Conservation (phyloP, 2,888 invertebrate genomes). For the Phrixothrix hirtus region DNA sequence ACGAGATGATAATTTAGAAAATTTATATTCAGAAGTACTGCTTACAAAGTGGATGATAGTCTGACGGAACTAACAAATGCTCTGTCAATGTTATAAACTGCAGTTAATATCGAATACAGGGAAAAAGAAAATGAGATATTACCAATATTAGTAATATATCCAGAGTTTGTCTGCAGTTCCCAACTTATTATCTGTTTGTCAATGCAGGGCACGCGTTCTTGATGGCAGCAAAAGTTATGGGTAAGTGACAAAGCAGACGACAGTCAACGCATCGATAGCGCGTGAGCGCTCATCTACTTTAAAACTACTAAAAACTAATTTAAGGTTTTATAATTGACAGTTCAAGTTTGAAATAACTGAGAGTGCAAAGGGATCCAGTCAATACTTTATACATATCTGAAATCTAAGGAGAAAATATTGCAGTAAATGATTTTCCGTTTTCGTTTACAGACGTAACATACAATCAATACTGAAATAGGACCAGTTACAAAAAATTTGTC, state of each 20-base stretch:
- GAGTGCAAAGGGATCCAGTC: too few relatives aligned
- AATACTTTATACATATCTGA: too few relatives aligned
- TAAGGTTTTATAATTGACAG: constrained; percentile 21
- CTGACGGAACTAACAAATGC: too few relatives aligned
- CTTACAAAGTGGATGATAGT: too few relatives aligned
- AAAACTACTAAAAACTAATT: constrained; percentile 18
- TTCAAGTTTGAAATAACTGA: too few relatives aligned
- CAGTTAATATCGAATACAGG: constrained; percentile 26
- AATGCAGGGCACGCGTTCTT: constrained; percentile 46
- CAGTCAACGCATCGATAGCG: constrained; percentile 45
- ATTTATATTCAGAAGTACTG: too few relatives aligned
- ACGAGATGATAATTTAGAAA: too few relatives aligned
- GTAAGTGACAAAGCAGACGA: constrained; percentile 44
- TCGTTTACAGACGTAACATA: too few relatives aligned
- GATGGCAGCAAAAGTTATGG: constrained; percentile 48
- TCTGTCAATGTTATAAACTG: constrained; percentile 24
- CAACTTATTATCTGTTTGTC: constrained; percentile 45
- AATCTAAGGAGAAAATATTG: too few relatives aligned
- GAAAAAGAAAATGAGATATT: constrained; percentile 34
- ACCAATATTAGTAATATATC: constrained; percentile 42
- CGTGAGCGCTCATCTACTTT: constrained; percentile 39
- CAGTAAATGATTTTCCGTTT: too few relatives aligned
- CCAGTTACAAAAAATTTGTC: background rate
- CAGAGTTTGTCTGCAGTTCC: constrained; percentile 37
- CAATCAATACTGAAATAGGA: too few relatives aligned